These are phyloP conservation scores for Struthidea cinerea DNA, from an alignment of 2,113 vertebrate species.

Conservation along the genomic window DNA sequence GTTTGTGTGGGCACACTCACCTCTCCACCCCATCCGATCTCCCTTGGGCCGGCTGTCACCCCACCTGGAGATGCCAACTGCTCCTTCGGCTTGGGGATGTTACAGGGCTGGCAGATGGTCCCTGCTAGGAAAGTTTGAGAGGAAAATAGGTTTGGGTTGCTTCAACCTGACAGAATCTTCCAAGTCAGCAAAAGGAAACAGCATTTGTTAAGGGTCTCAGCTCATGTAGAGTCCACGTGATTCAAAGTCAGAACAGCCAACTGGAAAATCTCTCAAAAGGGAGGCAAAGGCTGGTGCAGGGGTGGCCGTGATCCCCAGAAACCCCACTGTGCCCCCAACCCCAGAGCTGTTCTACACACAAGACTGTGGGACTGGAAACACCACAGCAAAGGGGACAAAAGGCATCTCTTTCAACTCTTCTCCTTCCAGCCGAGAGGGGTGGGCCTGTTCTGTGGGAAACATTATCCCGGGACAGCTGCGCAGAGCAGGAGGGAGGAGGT, in stretches of 20 bases:
- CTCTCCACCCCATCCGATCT: background rate
- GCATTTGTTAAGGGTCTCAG: background rate
- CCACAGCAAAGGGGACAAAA: background rate
- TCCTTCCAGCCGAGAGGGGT: background rate
- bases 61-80: too few species aligned
- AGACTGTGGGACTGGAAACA: background rate
- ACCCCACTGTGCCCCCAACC: background rate
- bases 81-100: background rate
- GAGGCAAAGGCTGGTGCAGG: background rate
- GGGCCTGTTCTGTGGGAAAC: background rate
- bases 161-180: background rate
- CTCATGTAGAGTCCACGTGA: accelerated
- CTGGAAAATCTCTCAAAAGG: background rate
- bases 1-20: background rate
- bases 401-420: background rate
- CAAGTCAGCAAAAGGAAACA: background rate
- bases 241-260: background rate
- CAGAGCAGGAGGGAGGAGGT: background rate
- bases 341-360: background rate
- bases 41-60: accelerated
- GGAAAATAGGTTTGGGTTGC: background rate
- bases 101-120: background rate
- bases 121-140: background rate
- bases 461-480: background rate
- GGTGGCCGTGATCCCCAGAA: background rate